Evolutionary conservation across 2,888 invertebrate genomes (phyloP).

Genomic region (Acanthosepion esculentum): DNA sequence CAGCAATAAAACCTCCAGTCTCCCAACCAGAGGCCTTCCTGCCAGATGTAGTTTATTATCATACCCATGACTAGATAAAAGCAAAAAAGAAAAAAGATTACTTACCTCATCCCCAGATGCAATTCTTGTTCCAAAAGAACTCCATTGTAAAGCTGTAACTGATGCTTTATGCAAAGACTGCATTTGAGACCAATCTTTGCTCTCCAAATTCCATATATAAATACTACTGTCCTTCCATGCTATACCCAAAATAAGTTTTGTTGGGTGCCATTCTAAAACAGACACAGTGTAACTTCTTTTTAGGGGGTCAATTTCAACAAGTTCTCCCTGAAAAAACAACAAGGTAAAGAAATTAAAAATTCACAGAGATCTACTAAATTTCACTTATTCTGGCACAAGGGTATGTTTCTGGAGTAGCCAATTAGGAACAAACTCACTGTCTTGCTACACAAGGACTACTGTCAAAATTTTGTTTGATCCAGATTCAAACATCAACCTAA

Average conservation of each 20-base stretch:
- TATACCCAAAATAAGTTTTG: slow-evolving; percentile 85
- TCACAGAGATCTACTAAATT: no score
- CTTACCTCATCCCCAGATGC: slow-evolving; percentile 88
- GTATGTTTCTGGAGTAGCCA: no score
- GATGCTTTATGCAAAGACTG: slow-evolving; percentile 78
- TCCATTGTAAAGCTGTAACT: slow-evolving; percentile 80
- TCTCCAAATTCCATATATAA: slow-evolving; percentile 83
- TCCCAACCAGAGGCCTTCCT: no score
- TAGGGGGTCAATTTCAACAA: slow-evolving; percentile 64
- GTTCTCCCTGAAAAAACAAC: slow-evolving; percentile 67
- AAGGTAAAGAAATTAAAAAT: not conserved
- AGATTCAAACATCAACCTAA: no score
- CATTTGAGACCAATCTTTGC: slow-evolving; percentile 76
- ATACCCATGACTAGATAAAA: no score
- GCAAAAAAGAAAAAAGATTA: not conserved
- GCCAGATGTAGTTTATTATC: no score
- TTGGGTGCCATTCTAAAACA: slow-evolving; percentile 88
- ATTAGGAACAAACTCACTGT: no score
- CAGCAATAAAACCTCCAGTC: no score
- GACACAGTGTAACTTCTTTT: slow-evolving; percentile 67
- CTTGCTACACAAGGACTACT: no score
- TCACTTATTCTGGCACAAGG: no score
- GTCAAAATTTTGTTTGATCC: no score
- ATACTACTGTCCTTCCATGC: slow-evolving; percentile 96
- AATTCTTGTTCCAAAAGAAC: slow-evolving; percentile 87